Evolutionary conservation across 1,140 invertebrate species (phyloP), one percentile per base, ranked within the genome.

Genomic region (Lucilia sericata): DNA sequence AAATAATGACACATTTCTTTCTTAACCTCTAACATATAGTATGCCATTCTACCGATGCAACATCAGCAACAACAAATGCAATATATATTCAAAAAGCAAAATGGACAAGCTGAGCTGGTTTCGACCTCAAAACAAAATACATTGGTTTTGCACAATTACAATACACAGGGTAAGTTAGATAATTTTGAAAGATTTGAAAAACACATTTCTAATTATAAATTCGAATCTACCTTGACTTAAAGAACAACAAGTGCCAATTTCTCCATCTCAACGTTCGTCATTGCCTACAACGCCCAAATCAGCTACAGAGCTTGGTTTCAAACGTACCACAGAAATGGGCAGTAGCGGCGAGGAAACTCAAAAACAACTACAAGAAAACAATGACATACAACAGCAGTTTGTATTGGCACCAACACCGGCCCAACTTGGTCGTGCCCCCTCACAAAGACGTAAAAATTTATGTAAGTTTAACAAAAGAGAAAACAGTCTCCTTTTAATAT

Each of bases 391-490:
- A 70, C 92, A 92, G 86, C 91, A 93, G 82, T 98, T 98, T 91
- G 95, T 97, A 85, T 92, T 98, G 75, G 97, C 97, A 17, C 97
- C 97, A 1, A 98, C 97, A 3, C 97, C 97, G 4, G 97, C 97
- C 9, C 97, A 98, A 91, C 92, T 98, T 85, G 97, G 97, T 75
- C 94, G 95, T 87, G 96, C 97, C 25, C 96, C 97, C 10, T 91
- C 97, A 60, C 97, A 98, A 92, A 94, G 96, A 51, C 88, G 89
- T 74, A 90, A 90, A 85, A 90, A 88, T 87, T 74, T 88, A 85
- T 88, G 89, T 90, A 83, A 87, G 87, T 55, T 55, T 88, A 83
- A 19, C 49, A n/a, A 3, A 25, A 34, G 9, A 5, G 42, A 42
- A 42, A 13, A 75, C n/a, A 42, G 25, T 30, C 13, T 82, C 78